Evolutionary conservation across 2,113 vertebrate genomes (phyloP), one percentile per base, ranked within the genome.

Genomic region (Engystomops pustulosus): DNA sequence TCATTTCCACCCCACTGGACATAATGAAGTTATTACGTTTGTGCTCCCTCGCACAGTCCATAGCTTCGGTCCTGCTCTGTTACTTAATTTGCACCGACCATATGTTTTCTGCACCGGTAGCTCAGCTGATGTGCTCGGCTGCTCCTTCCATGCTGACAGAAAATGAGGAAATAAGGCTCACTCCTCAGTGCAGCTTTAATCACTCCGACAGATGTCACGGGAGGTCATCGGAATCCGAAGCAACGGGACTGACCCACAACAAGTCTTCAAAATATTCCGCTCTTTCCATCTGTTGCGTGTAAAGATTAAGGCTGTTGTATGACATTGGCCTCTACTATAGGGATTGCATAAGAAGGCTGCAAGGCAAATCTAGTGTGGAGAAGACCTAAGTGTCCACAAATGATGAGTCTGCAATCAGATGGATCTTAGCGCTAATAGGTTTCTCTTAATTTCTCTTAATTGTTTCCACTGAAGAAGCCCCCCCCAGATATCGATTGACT

Each of bases 381-480:
- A 14, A 7, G n/a, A 3, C 8, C 4, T 4, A 41, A 41, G 38
- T 41, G 38, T 41, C 11, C 69, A 44, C 11, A 20, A 3, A 70
- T 23, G 36, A 68, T 12, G 3, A 3, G 10, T 36, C 32, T 23
- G 11, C 9, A 2, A 9, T 34, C 6, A 20, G 6, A 23, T 3
- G 3, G 34, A n/a, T 3, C 32, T 17, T 78, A 72, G 14, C 84
- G 60, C 30, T 27, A 78, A 38, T 83, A 86, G 72, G 30, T 38
- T 47, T 7, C 11, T 27, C 41, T 45, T 89, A 88, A 90, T 88
- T 88, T 3, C 6, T 25, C n/a, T 44, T 89, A 88, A 90, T 88
- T 88, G 86, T 86, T 89, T 86, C 74, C 36, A 74, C 17, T 80
- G 0, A 34, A 12, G 81, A 67, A 85, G 38, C 51, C 75, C 15